Percentiles rank a stretch among this genome's conserved stretches.
Evolutionary conservation across 2,113 vertebrate species (phyloP).

Genomic region (Chrysemys picta): DNA sequence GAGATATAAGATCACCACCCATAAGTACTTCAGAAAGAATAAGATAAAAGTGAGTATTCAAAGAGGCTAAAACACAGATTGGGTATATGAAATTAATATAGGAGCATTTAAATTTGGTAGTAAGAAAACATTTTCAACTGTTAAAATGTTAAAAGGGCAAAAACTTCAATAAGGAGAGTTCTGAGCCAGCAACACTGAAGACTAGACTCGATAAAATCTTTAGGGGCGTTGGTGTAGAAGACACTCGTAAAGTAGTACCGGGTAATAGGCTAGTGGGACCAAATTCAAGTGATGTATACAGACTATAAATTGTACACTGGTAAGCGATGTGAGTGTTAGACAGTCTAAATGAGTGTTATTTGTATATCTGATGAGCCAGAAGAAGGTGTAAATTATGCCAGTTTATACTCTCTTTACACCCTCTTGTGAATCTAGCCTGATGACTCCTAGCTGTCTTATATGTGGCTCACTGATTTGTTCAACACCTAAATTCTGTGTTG

Average conservation of each 20-base stretch:
- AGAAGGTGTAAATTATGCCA: neutral
- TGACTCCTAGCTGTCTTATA: neutral
- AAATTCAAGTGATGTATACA: neutral
- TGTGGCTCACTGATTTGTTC: rapidly evolving
- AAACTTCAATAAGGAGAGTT: neutral
- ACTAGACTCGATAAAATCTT: neutral
- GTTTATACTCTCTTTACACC: neutral
- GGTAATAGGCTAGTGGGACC: neutral
- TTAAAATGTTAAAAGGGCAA: neutral
- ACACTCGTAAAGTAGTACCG: neutral
- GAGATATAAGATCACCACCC: neutral
- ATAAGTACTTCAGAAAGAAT: neutral
- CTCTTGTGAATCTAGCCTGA: neutral
- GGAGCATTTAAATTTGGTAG: neutral
- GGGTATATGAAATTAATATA: neutral
- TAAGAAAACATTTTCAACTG: neutral
- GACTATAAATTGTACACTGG: neutral
- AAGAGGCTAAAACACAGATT: neutral
- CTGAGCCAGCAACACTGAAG: neutral
- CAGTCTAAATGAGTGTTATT: neutral
- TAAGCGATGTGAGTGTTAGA: neutral
- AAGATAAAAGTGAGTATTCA: neutral
- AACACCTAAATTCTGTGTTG: neutral
- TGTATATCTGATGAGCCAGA: neutral
- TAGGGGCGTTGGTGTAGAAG: neutral